phyloP scores from a whole-genome alignment of 1,140 invertebrate species.

The Papilio polyxenes region DNA sequence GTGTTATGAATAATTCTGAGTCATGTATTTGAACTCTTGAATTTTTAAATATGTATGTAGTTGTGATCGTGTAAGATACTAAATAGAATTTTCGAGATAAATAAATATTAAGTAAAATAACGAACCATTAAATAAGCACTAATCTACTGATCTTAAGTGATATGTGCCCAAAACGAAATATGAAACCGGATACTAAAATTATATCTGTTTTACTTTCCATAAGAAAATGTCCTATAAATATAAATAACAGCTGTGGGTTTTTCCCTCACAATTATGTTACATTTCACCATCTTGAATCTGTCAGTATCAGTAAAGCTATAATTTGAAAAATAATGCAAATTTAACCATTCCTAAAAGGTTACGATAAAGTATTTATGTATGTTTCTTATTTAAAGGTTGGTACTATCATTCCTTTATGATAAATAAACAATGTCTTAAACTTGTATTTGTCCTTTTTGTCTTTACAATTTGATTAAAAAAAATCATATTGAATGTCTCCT shows the following conservation, averaged over 20 bases:
- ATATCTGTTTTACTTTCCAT: not conserved
- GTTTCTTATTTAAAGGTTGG: not conserved
- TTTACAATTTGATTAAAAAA: not conserved
- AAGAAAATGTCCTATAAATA: not conserved
- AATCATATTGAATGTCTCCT: not conserved
- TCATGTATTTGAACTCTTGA: not conserved
- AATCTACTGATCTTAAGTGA: not conserved
- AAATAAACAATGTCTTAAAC: not conserved
- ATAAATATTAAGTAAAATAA: slow-evolving; percentile 2
- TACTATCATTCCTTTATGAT: not conserved
- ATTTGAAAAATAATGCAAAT: not conserved
- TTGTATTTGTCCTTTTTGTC: not conserved
- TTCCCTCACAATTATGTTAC: not conserved
- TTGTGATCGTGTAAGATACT: slow-evolving; percentile 21
- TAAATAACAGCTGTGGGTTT: not conserved
- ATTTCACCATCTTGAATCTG: not conserved
- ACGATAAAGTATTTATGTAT: not conserved
- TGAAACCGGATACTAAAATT: not conserved
- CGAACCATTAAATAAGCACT: slow-evolving; percentile 3
- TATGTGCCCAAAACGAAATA: not conserved
- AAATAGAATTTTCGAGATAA: slow-evolving; percentile 4
- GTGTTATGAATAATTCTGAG: not conserved
- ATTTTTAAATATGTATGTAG: slow-evolving; percentile 29
- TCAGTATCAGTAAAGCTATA: not conserved
- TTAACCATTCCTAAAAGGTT: slow-evolving; percentile 1